Conservation (phyloP, 1,140 invertebrate genomes). For the Camponotus pennsylvanicus region DNA sequence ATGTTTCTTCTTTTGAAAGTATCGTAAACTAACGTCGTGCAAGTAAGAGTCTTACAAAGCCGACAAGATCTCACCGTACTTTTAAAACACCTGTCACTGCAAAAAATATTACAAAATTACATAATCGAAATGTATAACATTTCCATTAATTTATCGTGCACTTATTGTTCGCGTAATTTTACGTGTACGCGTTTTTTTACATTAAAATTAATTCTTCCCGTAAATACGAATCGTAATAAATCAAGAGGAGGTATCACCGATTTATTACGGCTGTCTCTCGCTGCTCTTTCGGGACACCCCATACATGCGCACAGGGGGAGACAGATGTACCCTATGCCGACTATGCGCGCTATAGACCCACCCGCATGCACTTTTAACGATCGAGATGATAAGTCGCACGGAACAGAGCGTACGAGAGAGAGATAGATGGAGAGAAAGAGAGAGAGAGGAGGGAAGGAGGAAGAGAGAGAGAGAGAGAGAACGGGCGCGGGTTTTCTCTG, state of each 20-base stretch:
- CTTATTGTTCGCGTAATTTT: no score
- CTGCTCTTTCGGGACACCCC: slow-evolving; percentile 26
- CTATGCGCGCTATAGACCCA: slow-evolving; percentile 68
- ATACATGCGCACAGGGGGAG: slow-evolving; percentile 52
- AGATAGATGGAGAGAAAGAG: neutral
- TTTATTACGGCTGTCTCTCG: neutral
- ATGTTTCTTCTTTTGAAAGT: neutral
- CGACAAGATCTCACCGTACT: neutral
- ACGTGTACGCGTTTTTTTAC: neutral
- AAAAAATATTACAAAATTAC: no score
- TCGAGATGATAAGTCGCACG: slow-evolving; percentile 69
- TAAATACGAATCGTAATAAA: slow-evolving; percentile 8
- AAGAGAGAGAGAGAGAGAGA: slow-evolving; percentile 39
- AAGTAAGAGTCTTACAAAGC: neutral
- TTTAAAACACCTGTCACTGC: neutral
- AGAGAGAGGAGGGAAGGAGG: slow-evolving; percentile 18
- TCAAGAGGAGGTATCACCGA: neutral
- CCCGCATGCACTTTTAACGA: slow-evolving; percentile 74
- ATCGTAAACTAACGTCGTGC: neutral
- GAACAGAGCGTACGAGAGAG: slow-evolving; percentile 48
- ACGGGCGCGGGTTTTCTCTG: slow-evolving; percentile 29
- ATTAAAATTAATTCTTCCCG: slow-evolving; percentile 10
- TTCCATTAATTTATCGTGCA: no score
- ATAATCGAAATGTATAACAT: no score
- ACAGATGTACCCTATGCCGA: slow-evolving; percentile 69